Evolutionary conservation across 2,113 vertebrate genomes (phyloP).

Genomic region (Vombatus ursinus): DNA sequence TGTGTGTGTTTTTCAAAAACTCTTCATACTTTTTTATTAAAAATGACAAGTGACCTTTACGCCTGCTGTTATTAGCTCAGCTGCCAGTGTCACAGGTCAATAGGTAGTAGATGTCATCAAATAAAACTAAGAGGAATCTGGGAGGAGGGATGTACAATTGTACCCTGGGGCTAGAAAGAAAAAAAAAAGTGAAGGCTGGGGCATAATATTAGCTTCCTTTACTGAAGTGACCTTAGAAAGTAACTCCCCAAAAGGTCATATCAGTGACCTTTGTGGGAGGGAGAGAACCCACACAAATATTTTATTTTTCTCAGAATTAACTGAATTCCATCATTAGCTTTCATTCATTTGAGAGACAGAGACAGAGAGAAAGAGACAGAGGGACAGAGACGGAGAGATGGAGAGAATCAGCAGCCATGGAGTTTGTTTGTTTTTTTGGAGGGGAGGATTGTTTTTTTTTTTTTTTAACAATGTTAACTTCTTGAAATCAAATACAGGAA

Average conservation of each 20-base stretch:
- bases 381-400: not conserved
- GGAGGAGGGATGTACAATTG: not conserved
- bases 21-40: slow-evolving; percentile 34
- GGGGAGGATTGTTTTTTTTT: not conserved
- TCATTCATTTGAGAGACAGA: not conserved
- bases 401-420: not conserved
- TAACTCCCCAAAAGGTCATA: not conserved
- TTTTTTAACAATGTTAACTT: slow-evolving; percentile 1
- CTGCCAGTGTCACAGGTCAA: slow-evolving; percentile 16
- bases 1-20: not conserved
- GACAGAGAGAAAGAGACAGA: not conserved
- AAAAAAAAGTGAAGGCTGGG: slow-evolving; percentile 23
- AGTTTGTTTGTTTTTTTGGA: not conserved
- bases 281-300: slow-evolving; percentile 40
- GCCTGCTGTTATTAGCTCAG: slow-evolving; percentile 30
- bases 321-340: not conserved
- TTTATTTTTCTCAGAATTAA: slow-evolving; percentile 45
- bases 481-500: slow-evolving; percentile 33
- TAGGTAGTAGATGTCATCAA: slow-evolving; percentile 41
- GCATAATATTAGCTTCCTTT: slow-evolving; percentile 40
- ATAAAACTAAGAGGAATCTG: slow-evolving; percentile 22
- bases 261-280: slow-evolving; percentile 19
- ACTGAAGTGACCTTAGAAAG: slow-evolving; percentile 46
- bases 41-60: slow-evolving; percentile 24
- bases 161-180: slow-evolving; percentile 44